Conservation (phyloP, 2,888 invertebrate genomes). For the Spisula solida region DNA sequence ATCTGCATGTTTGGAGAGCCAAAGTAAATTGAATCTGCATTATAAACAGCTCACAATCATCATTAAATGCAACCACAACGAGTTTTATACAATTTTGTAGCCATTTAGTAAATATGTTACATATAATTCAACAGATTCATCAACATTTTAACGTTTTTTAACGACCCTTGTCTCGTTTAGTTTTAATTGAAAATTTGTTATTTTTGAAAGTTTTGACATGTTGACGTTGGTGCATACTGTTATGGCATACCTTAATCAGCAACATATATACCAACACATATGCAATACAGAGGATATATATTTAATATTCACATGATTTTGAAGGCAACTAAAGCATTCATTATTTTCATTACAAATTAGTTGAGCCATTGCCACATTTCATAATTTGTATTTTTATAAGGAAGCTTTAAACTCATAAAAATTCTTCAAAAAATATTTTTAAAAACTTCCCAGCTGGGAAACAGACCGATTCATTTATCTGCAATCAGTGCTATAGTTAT, state of each 20-base stretch:
- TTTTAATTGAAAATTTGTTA: neutral
- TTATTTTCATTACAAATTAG: neutral
- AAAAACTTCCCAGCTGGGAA: too few species aligned
- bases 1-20: conserved; percentile 6
- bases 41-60: neutral
- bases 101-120: conserved; percentile 21
- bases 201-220: neutral
- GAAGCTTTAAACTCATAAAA: too few species aligned
- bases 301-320: neutral
- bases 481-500: too few species aligned
- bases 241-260: neutral
- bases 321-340: neutral
- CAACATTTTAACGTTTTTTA: conserved; percentile 16
- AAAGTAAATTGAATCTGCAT: neutral
- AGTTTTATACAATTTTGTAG: neutral
- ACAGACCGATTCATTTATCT: too few species aligned
- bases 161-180: neutral
- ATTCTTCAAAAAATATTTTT: too few species aligned
- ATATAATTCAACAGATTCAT: conserved; percentile 12
- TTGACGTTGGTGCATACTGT: neutral
- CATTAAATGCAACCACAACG: neutral
- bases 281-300: neutral
- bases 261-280: neutral
- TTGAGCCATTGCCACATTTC: conserved; percentile 4
- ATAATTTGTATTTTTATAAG: neutral